A percentile compares a stretch with the other conserved stretches of the same genome.
Evolutionary conservation across 2,113 vertebrate genomes (phyloP).

Genomic region (Poeciliopsis retropinna): DNA sequence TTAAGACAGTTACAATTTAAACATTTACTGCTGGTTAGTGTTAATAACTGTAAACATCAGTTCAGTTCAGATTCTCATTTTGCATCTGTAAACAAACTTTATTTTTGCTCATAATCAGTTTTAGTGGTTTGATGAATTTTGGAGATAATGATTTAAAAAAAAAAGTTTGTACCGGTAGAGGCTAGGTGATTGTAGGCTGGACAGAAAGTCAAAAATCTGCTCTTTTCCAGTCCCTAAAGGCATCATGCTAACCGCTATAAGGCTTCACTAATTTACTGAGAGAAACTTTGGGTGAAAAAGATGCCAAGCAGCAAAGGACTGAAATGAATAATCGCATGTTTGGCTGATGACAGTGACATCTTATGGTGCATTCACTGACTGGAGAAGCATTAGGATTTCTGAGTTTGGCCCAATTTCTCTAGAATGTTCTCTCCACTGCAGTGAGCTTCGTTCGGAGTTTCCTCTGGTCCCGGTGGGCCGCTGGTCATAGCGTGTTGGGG

Average conservation of each 20-base stretch:
- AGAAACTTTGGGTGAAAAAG: background rate
- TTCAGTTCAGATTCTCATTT: background rate
- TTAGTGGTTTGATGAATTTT: background rate
- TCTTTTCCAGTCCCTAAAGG: too few species aligned
- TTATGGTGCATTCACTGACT: background rate
- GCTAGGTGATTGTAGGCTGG: background rate
- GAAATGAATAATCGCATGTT: background rate
- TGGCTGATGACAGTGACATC: background rate
- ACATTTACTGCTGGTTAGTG: background rate
- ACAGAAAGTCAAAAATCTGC: background rate
- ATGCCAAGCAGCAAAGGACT: background rate
- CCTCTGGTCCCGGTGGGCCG: background rate
- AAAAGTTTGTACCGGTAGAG: background rate
- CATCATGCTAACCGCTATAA: too few species aligned
- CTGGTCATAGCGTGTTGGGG: conserved; percentile 75
- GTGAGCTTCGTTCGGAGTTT: conserved; percentile 47
- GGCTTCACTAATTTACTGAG: too few species aligned
- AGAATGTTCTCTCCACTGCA: conserved; percentile 40
- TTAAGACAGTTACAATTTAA: background rate
- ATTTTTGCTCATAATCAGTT: background rate
- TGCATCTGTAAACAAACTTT: background rate
- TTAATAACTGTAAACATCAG: background rate
- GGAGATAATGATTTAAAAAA: background rate
- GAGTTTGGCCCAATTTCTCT: background rate
- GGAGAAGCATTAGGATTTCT: background rate